Base-by-base conservation (phyloP, 2,888 invertebrate species). In the Synergus japonicus region DNA sequence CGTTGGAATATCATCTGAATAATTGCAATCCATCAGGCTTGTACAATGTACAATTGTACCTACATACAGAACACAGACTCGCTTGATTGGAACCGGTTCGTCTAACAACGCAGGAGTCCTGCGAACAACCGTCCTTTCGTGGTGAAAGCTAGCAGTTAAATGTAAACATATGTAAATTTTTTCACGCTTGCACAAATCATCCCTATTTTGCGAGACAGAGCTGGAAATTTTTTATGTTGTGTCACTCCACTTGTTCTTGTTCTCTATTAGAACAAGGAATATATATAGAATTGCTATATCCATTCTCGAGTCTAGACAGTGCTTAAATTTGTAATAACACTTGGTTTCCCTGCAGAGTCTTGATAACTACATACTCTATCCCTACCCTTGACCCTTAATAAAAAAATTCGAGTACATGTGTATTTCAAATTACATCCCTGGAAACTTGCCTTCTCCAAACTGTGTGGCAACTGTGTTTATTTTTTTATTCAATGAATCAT, bases 271-370 rank as follows among this genome's bases (percentile, higher is more conserved):
- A 13, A 13, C 46, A 18, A 46, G 54, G 12, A n/a, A n/a, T 54
- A 73, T 54, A 15, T n/a, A 41, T 49, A 54, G 37, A 54, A 73
- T 54, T 37, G 15, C 54, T 54, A 37, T 73, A 54, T 82, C 83
- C 81, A 81, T 78, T 79, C 79, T 44, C 78, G 76, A 76, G 82
- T 83, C 84, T 84, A 84, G 84, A 82, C 84, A 79, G 73, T 77
- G 78, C 79, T 81, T 85, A 83, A 85, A 85, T 83, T 83, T 77
- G 63, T 85, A 85, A 85, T 85, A 82, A 80, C 78, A 79, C 79
- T 79, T 79, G 80, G 37, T 49, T 73, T 73, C 73, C 37, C 37
- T n/a, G 67, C 22, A 73, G 29, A n/a, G 10, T 73, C 54, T 54
- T 49, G 49, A 73, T 73, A 73, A 73, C 54, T 73, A 22, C 46